Evolutionary conservation across 2,113 vertebrate species (phyloP).

Genomic region (Orthonyx spaldingii): DNA sequence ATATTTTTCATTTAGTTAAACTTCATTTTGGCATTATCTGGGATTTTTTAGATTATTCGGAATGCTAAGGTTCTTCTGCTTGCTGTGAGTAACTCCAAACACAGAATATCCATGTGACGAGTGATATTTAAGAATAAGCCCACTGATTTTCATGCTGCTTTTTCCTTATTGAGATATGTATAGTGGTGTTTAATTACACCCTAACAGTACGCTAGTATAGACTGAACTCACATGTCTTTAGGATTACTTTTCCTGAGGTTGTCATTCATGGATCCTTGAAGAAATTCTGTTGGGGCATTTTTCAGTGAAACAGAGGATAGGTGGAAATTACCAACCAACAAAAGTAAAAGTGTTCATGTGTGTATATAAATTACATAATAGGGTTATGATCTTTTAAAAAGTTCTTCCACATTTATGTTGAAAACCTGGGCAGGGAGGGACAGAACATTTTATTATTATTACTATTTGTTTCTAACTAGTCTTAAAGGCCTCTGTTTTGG

Average conservation of each 20-base stretch:
- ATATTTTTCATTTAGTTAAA: not conserved
- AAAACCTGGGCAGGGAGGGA: accelerated
- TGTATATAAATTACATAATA: not conserved
- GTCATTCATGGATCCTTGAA: not conserved
- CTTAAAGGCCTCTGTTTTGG: not conserved
- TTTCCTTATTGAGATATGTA: not conserved
- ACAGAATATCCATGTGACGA: not conserved
- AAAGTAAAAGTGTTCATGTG: accelerated
- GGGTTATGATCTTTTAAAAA: not conserved
- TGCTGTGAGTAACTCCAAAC: not conserved
- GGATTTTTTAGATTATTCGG: not conserved
- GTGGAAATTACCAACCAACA: not conserved
- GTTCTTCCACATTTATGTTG: not conserved
- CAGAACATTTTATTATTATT: not conserved
- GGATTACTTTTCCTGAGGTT: not conserved
- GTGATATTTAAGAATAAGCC: not conserved
- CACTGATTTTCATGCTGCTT: not conserved
- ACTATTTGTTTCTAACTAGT: not conserved
- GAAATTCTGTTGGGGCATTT: not conserved
- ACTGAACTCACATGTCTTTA: not conserved
- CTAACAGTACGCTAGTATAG: not conserved
- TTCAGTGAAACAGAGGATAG: not conserved
- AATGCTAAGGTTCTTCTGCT: not conserved
- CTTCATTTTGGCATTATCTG: not conserved
- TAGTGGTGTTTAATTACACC: not conserved